Evolutionary conservation across 2,888 invertebrate species (phyloP).

Genomic region (Chloromyia formosa): DNA sequence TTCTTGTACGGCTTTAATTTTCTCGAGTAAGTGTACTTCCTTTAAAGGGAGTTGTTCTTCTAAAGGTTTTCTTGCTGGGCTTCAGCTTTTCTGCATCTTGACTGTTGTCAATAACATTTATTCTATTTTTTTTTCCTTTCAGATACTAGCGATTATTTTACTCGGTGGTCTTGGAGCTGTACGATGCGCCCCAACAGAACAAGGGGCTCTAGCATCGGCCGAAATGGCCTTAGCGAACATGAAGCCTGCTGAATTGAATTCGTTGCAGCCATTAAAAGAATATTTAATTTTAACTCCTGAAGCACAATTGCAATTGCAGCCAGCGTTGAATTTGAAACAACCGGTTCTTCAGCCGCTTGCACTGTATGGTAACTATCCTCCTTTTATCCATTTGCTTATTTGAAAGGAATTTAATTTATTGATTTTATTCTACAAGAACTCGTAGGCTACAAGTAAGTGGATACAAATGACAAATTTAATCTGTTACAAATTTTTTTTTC

Average conservation of each 20-base stretch:
- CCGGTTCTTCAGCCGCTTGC: constrained; percentile 53
- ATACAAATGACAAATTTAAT: too few species aligned
- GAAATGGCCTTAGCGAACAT: neutral
- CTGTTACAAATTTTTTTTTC: too few species aligned
- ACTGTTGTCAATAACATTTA: neutral
- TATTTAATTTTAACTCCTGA: constrained; percentile 62
- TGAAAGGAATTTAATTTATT: too few species aligned
- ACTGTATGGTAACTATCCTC: constrained; percentile 56
- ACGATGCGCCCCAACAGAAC: constrained; percentile 43
- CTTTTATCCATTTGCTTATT: neutral
- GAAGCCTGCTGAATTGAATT: constrained; percentile 14
- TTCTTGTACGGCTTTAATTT: too few species aligned
- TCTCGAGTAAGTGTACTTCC: too few species aligned
- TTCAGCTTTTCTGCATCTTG: too few species aligned
- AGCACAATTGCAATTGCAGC: constrained; percentile 59
- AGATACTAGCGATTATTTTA: constrained; percentile 41
- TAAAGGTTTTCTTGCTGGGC: too few species aligned
- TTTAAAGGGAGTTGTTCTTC: too few species aligned
- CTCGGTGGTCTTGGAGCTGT: constrained; percentile 32
- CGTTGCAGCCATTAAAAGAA: constrained; percentile 51
- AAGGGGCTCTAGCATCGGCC: neutral
- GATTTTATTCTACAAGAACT: neutral
- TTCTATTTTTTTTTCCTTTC: constrained; percentile 28
- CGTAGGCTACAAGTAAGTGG: too few species aligned
- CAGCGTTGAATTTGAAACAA: constrained; percentile 48